These are phyloP conservation scores for Atta colombica DNA, from an alignment of 1,140 invertebrate genomes.

Conservation along the genomic window DNA sequence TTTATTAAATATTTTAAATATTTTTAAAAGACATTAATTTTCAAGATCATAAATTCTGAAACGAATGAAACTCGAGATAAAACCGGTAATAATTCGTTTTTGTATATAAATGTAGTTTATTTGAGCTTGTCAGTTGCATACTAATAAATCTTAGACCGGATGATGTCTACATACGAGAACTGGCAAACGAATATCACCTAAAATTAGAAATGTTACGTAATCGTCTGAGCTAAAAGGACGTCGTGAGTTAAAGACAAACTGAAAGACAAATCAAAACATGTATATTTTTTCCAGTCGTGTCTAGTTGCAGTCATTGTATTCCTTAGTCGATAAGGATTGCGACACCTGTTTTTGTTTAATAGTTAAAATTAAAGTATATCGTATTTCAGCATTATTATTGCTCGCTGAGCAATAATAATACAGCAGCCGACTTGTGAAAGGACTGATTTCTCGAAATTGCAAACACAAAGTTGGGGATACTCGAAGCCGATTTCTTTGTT, in stretches of 20 bases:
- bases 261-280: neutral
- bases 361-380: constrained; percentile 52
- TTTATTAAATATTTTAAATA: neutral
- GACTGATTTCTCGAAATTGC: constrained; percentile 29
- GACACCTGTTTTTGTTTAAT: constrained; percentile 34
- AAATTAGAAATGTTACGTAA: constrained; percentile 46
- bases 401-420: neutral
- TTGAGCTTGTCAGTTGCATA: neutral
- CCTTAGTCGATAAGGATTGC: constrained; percentile 22
- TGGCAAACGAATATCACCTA: constrained; percentile 5
- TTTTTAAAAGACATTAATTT: neutral
- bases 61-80: neutral
- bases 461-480: neutral
- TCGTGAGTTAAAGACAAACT: constrained; percentile 2
- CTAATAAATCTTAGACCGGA: constrained; percentile 1
- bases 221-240: neutral
- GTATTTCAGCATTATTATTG: constrained; percentile 27
- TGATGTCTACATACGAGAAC: neutral
- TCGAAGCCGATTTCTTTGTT: neutral
- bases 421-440: constrained; percentile 8
- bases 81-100: neutral
- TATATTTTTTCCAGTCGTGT: neutral
- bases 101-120: neutral
- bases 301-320: constrained; percentile 40
- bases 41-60: neutral